Evolutionary conservation across 2,113 vertebrate genomes (phyloP).

Genomic region (Prionailurus viverrinus): DNA sequence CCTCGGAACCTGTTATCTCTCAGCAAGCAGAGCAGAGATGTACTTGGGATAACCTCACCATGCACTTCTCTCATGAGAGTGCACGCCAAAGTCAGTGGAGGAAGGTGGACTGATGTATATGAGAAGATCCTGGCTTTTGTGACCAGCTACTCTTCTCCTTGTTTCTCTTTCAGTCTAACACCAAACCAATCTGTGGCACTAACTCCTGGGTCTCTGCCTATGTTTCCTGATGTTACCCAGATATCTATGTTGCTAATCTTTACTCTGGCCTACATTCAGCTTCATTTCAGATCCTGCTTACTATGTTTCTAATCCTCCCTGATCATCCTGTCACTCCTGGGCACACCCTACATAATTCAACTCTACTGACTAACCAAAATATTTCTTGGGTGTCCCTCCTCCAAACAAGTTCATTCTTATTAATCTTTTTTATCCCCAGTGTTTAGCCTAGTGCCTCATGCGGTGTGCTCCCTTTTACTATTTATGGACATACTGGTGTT

Average conservation of each 20-base stretch:
- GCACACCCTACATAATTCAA: neutral
- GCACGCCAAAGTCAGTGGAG: neutral
- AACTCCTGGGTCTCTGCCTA: neutral
- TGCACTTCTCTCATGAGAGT: neutral
- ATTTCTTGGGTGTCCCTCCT: neutral
- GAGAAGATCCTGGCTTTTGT: neutral
- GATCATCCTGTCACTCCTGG: neutral
- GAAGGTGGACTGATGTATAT: neutral
- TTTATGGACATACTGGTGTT: neutral
- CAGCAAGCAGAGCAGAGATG: neutral
- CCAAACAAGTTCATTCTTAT: neutral
- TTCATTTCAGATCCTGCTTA: neutral
- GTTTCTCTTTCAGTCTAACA: neutral
- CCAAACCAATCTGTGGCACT: neutral
- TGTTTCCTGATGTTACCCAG: neutral
- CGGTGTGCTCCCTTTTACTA: neutral
- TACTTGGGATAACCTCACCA: neutral
- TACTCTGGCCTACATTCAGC: neutral
- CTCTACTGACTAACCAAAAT: neutral
- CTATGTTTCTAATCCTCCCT: neutral
- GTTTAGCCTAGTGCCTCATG: neutral
- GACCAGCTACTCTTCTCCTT: neutral
- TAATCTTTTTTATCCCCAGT: neutral
- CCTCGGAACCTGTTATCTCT: neutral
- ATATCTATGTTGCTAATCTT: neutral